phyloP scores from a whole-genome alignment of 2,113 vertebrate species.

The Oxygymnocypris stewartii region DNA sequence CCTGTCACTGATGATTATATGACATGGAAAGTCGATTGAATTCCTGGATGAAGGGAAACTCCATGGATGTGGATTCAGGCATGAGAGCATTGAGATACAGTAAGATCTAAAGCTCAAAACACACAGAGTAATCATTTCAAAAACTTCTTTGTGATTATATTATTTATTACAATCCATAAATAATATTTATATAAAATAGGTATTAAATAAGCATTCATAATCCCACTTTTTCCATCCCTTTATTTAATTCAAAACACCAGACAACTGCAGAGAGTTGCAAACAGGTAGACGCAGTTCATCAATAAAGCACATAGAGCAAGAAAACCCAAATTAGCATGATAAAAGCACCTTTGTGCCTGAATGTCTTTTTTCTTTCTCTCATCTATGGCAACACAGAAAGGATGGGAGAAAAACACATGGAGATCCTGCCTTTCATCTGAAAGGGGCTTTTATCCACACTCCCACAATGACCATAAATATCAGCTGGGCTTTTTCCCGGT shows the following conservation, averaged over 20 bases:
- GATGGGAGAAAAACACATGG: constrained; percentile 67
- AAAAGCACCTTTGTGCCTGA: constrained; percentile 49
- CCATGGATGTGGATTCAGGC: background rate
- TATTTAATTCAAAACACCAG: background rate
- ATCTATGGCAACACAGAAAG: constrained; percentile 73
- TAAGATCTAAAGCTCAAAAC: background rate
- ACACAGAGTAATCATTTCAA: background rate
- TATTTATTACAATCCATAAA: background rate
- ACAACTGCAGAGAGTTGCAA: background rate
- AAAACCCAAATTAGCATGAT: constrained; percentile 50
- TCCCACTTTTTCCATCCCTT: background rate
- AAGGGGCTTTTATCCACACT: constrained; percentile 73
- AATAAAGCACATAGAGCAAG: constrained; percentile 3
- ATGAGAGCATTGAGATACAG: too few relatives aligned
- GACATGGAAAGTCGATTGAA: background rate
- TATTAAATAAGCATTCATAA: background rate
- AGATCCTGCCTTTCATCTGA: constrained; percentile 75
- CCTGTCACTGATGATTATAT: constrained; percentile 16
- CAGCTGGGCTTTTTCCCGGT: constrained; percentile 3
- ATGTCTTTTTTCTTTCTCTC: constrained; percentile 48
- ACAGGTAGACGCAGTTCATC: background rate
- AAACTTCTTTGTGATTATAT: background rate
- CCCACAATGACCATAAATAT: constrained; percentile 57
- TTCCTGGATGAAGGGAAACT: background rate
- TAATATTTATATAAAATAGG: background rate